Evolutionary conservation across 1,140 invertebrate species (phyloP), one percentile per base, ranked within the genome.

Genomic region (Protaetia brevitarsis): DNA sequence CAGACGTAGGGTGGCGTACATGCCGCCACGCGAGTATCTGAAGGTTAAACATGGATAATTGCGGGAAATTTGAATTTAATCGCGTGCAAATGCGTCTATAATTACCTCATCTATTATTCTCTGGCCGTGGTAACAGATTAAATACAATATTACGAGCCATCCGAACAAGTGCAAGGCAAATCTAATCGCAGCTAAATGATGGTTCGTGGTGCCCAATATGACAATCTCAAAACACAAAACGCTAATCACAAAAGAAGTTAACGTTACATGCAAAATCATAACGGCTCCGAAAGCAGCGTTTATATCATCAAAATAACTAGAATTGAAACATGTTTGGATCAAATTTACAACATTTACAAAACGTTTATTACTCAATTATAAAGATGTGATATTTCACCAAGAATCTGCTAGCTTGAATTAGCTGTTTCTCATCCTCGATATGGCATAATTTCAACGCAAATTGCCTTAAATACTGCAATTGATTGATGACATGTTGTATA

Each of bases 171-270:
- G 73, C 31, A 74, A 41, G 57, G 61, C 29, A 59, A 73, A 75
- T 34, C 73, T 67, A 30, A 75, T 29, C 19, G 67, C 71, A 64
- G 73, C 71, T 16, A 41, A 60, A 62, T 68, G 67, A 64, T 67
- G 65, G 7, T 71, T 58, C 2, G 70, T 71, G 3, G 51, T 56
- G 16, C 34, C 34, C 67, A 74, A 72, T 7, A 75, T 63, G 13
- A 75, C 68, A 13, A 37, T 2, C 62, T 72, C 69, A 66, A 75
- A 75, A 37, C 72, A 66, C 41, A 75, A 51, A 4, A 72, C 72
- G 31, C 73, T 75, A 23, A 75, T 69, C 3, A 74, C 72, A 16
- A 73, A 59, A 23, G 72, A 74, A n/a, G 72, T 74, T 45, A 73
- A 62, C 19, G 73, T 71, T 21, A 73, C 66, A 45, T 75, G 72